Evolutionary conservation across 2,888 invertebrate species (phyloP).

Genomic region (Leuctra nigra): DNA sequence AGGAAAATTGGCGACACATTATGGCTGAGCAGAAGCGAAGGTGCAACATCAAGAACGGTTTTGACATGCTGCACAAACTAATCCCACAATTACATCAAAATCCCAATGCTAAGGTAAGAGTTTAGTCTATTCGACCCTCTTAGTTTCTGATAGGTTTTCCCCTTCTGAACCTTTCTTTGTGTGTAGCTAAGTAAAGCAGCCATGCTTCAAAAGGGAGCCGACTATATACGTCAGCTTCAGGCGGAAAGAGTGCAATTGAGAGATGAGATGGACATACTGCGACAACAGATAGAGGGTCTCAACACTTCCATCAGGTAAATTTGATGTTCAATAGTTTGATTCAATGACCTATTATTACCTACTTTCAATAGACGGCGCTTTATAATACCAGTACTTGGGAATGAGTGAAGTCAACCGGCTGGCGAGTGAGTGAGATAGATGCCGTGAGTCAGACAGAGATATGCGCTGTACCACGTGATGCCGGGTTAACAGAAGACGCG

Average conservation of each 20-base stretch:
- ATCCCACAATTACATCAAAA: slow-evolving; percentile 88
- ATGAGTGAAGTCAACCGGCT: no score
- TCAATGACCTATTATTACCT: no score
- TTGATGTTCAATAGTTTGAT: no score
- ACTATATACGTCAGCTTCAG: slow-evolving; percentile 85
- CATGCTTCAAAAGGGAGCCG: slow-evolving; percentile 94
- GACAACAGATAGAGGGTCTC: slow-evolving; percentile 83
- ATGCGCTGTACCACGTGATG: no score
- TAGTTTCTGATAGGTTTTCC: background rate
- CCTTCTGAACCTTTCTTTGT: no score
- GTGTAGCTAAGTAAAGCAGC: slow-evolving; percentile 85
- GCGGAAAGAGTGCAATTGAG: slow-evolving; percentile 77
- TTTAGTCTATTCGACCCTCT: background rate
- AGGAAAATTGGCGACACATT: slow-evolving; percentile 55
- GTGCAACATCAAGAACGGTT: slow-evolving; percentile 94
- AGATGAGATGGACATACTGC: slow-evolving; percentile 82
- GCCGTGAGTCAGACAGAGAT: no score
- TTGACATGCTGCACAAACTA: slow-evolving; percentile 86
- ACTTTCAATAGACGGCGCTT: no score
- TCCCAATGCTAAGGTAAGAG: slow-evolving; percentile 73
- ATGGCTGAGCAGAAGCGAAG: slow-evolving; percentile 94
- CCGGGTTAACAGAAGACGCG: no score
- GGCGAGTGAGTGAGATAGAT: no score
- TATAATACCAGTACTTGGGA: no score
- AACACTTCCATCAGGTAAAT: slow-evolving; percentile 84